phyloP scores from a whole-genome alignment of 2,113 vertebrate species.

The Gavialis gangeticus region DNA sequence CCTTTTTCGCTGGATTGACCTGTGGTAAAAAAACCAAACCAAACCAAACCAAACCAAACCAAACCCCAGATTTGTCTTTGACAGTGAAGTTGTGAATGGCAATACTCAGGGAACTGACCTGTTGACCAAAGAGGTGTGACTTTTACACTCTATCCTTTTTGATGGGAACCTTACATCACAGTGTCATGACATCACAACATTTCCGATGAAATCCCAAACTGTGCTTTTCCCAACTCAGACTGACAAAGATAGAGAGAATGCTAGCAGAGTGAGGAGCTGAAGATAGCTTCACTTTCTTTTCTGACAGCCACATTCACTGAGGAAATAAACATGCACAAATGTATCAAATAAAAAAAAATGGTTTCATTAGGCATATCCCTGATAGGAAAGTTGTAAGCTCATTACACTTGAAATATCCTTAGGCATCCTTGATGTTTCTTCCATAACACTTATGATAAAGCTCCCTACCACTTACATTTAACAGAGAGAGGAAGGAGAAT shows the following conservation, averaged over 20 bases:
- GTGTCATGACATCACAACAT: not conserved
- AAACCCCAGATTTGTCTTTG: not conserved
- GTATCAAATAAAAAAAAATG: not conserved
- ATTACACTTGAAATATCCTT: not conserved
- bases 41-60: not conserved
- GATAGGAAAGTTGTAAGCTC: not conserved
- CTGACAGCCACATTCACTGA: not conserved
- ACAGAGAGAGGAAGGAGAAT: not conserved
- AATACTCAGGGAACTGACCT: not conserved
- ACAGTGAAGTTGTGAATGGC: not conserved
- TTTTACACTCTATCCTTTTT: not conserved
- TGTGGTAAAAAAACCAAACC: constrained; percentile 1
- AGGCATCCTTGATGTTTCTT: not conserved
- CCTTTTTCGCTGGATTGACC: not conserved
- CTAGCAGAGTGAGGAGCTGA: not conserved
- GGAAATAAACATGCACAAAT: not conserved
- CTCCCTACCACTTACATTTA: not conserved
- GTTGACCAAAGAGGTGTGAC: not conserved
- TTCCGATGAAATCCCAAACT: not conserved
- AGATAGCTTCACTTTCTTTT: not conserved
- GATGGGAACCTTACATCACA: not conserved
- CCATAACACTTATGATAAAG: not conserved
- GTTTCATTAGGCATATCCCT: not conserved
- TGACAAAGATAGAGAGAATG: not conserved
- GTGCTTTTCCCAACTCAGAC: not conserved